Evolutionary conservation across 1,140 invertebrate species (phyloP).

Genomic region (Bombus terrestris): DNA sequence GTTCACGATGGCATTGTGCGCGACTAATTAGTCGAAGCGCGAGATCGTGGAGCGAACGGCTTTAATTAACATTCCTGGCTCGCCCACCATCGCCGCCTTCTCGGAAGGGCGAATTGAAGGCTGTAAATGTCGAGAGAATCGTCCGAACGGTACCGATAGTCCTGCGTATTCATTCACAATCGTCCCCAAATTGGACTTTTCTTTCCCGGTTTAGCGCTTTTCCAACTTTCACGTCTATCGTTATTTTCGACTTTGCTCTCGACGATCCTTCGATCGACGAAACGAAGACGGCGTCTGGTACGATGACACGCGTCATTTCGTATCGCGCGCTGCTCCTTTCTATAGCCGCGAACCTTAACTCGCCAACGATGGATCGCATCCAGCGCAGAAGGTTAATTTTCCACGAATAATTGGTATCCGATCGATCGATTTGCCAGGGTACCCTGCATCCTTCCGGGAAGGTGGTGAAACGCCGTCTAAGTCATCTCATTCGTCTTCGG

Average conservation of each 20-base stretch:
- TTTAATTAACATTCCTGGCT: slow-evolving; percentile 83
- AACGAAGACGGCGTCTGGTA: no score
- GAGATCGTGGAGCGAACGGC: slow-evolving; percentile 81
- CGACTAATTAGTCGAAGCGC: slow-evolving; percentile 82
- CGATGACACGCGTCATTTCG: background rate
- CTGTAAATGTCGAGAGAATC: slow-evolving; percentile 79
- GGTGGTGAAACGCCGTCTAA: slow-evolving; percentile 79
- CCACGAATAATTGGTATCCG: slow-evolving; percentile 79
- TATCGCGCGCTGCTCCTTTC: no score
- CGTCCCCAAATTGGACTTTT: slow-evolving; percentile 49
- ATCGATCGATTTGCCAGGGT: slow-evolving; percentile 76
- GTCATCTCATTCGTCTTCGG: slow-evolving; percentile 81
- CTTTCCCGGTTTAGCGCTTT: background rate
- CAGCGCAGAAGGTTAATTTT: slow-evolving; percentile 78
- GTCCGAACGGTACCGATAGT: slow-evolving; percentile 62
- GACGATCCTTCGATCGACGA: background rate
- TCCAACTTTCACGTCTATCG: no score
- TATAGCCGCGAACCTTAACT: slow-evolving; percentile 50
- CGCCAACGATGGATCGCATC: slow-evolving; percentile 60
- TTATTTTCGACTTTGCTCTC: no score
- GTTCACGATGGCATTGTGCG: slow-evolving; percentile 77
- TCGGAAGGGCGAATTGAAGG: slow-evolving; percentile 79
- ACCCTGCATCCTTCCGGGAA: slow-evolving; percentile 52
- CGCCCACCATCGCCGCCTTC: slow-evolving; percentile 74
- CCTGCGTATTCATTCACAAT: background rate